A percentile compares a stretch with the other conserved stretches of the same genome.
phyloP scores from a whole-genome alignment of 2,797 vertebrate genomes.

The Sitta carolinensis region DNA sequence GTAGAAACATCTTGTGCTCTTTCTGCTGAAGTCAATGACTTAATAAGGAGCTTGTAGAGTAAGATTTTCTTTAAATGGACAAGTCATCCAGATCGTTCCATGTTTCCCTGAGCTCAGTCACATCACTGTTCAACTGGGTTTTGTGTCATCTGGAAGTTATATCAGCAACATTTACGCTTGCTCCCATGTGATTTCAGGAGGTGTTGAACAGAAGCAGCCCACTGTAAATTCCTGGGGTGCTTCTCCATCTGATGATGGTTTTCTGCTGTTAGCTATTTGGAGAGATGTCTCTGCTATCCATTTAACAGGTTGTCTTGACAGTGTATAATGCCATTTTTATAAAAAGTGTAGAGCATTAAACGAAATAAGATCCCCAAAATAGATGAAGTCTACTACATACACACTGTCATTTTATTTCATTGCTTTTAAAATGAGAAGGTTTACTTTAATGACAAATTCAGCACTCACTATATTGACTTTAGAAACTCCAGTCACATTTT shows the following conservation, averaged over 20 bases:
- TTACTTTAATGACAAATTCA: background rate
- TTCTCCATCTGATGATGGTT: constrained; percentile 23
- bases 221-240: background rate
- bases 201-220: constrained; percentile 15
- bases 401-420: background rate
- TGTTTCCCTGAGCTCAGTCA: background rate
- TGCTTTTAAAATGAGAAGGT: background rate
- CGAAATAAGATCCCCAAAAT: background rate
- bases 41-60: background rate
- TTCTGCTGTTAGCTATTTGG: background rate
- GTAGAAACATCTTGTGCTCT: background rate
- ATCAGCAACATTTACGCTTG: background rate
- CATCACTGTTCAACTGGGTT: background rate
- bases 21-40: background rate
- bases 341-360: background rate
- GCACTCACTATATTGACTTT: background rate
- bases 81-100: background rate
- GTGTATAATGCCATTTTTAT: background rate
- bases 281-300: constrained; percentile 9
- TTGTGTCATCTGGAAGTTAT: background rate
- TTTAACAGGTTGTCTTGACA: constrained; percentile 24
- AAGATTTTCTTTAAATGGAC: background rate
- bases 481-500: background rate
- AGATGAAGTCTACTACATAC: background rate
- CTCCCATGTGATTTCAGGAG: background rate